Conservation (phyloP, 2,888 invertebrate species). For the Eristalinus aeneus region DNA sequence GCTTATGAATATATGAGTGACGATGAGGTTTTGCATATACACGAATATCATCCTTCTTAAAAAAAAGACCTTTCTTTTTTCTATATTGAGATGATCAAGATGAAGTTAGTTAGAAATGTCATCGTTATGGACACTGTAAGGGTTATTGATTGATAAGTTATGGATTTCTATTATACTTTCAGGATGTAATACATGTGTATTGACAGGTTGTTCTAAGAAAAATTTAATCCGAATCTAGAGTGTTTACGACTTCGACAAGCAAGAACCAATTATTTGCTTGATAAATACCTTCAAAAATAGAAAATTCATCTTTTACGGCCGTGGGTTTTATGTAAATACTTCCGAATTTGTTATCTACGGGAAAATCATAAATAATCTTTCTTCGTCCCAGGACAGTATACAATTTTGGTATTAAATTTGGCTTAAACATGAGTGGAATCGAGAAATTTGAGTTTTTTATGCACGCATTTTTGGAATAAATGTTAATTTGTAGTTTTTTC, state of each 20-base stretch:
- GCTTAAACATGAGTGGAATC: conserved; percentile 1
- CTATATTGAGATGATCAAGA: too few species aligned
- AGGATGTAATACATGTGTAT: background rate
- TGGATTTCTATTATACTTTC: background rate
- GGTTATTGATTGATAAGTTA: background rate
- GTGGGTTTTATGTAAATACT: background rate
- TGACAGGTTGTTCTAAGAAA: conserved; percentile 2
- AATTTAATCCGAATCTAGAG: background rate
- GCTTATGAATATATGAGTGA: background rate
- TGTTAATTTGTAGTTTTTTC: background rate
- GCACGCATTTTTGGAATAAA: background rate
- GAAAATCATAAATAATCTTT: background rate
- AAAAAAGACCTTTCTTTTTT: too few species aligned
- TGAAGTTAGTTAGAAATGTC: too few species aligned
- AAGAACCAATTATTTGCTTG: background rate
- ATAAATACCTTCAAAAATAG: conserved; percentile 6
- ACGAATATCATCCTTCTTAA: background rate
- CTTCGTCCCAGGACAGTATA: background rate
- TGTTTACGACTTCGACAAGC: background rate
- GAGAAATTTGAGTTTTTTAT: background rate
- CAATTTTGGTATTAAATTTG: background rate
- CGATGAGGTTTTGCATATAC: background rate
- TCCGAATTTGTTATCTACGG: background rate
- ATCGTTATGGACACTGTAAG: too few species aligned
- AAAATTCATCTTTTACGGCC: background rate